phyloP scores from a whole-genome alignment of 2,797 vertebrate species.

The Hapalemur alaotrensis region DNA sequence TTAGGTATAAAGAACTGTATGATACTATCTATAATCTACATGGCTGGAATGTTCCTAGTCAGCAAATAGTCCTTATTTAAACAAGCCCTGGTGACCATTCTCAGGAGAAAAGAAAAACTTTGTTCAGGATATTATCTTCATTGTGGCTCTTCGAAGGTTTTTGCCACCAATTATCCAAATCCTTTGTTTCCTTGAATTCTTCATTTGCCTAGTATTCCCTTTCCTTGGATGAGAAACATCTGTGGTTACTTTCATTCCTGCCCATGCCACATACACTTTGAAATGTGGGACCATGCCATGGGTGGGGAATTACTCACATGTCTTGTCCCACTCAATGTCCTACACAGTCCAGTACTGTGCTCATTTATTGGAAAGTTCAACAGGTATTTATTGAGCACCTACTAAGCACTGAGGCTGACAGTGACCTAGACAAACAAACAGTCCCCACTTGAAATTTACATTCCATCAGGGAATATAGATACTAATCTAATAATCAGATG shows the following conservation, averaged over 20 bases:
- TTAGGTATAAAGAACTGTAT: slow-evolving; percentile 74
- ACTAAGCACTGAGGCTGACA: not conserved
- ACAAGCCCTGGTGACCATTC: not conserved
- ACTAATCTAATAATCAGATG: not conserved
- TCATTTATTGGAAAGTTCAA: not conserved
- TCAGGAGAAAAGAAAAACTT: not conserved
- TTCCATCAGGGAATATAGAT: not conserved
- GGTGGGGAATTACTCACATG: not conserved
- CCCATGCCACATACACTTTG: not conserved
- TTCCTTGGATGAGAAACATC: not conserved
- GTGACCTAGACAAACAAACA: not conserved
- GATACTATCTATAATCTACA: slow-evolving; percentile 48
- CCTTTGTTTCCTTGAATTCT: not conserved
- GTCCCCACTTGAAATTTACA: not conserved
- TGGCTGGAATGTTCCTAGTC: slow-evolving; percentile 49
- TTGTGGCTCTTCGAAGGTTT: slow-evolving; percentile 48
- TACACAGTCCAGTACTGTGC: not conserved
- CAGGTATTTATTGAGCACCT: not conserved
- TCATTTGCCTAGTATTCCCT: not conserved
- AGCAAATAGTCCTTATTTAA: slow-evolving; percentile 64
- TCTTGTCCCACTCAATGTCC: not conserved
- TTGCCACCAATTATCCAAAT: not conserved
- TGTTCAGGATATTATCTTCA: slow-evolving; percentile 33
- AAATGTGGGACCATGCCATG: not conserved
- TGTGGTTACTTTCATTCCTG: not conserved